Evolutionary conservation across 2,888 invertebrate genomes (phyloP), one percentile per base, ranked within the genome.

Genomic region (Cryptus viduatorius): DNA sequence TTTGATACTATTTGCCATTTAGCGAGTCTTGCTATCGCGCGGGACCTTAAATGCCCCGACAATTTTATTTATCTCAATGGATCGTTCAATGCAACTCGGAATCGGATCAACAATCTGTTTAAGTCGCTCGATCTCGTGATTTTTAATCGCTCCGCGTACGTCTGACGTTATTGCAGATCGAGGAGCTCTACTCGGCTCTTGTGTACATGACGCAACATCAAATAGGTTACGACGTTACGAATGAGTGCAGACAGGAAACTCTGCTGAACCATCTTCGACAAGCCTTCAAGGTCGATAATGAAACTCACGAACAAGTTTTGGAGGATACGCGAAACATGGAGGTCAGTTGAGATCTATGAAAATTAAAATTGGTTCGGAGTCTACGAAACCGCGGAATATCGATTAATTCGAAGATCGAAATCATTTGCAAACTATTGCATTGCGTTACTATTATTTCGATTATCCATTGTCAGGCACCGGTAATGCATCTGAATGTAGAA

Each of bases 151-250:
- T 79, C 50, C 50, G 75, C 82, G 65, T 76, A 71, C 53, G 12
- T 61, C 61, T n/a, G 61, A n/a, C 10, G 37, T 76, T 68, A 37
- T 92, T 94, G 48, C 94, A 97, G 97, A 96, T 98, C 90, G 98
- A 98, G 92, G 98, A 98, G 94, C 95, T 98, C 24, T 98, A 98
- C 93, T 95, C 96, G 90, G 97, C 98, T 94, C 95, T 98, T 82
- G 94, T 98, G 82, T 98, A 96, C 93, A 97, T 98, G 94, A 97
- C 97, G 83, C 94, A 97, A 84, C 97, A 98, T 94, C 97, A 97
- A 94, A 96, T 98, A 90, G 98, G 98, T 82, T 96, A 96, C 94
- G 97, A 97, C 93, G 96, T 96, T 88, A 95, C 95, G 50, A 95
- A 95, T 83, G 96, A 97, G 88, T 95, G 96, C 50, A 96, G 96